Evolutionary conservation across 1,140 invertebrate genomes (phyloP), one percentile per base, ranked within the genome.

Genomic region (Paraescarpia echinospica): DNA sequence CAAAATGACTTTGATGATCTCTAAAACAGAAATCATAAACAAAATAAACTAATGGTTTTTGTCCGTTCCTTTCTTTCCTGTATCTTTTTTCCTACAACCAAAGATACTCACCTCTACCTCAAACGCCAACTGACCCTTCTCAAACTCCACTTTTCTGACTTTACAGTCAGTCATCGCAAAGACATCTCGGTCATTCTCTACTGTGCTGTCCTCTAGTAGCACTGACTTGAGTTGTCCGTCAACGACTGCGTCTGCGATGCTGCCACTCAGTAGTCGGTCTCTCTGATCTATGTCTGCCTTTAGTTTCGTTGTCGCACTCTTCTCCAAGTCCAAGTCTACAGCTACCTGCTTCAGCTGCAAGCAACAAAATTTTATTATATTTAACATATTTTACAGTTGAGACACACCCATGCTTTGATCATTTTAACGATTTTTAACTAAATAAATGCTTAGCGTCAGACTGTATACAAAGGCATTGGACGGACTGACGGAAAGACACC

Each of bases 271-370:
- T 33, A 89, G 51, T 8, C 9, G 33, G 51, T 89, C 88, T 22
- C 92, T 33, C 33, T 48, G 33, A 18, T 48, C 34, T 22, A 94
- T 34, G 91, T 94, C 93, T 35, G 91, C 91, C 51, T 94, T 93
- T 33, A 94, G 92, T 33, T 94, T 92, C 12, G 92, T 91, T 88
- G 91, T 77, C 33, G 92, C 92, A 89, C 94, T 93, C 41, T 92
- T 94, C 88, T 93, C 91, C 31, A 93, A 92, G 31, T 93, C 94
- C 33, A 95, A 35, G 59, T 95, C 94, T 51, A 89, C 91, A 88
- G 94, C 91, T 22, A 93, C 41, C 4, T 94, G 93, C 35, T 94
- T 94, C 33, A 94, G 91, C 94, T 95, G 91, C 59, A 92, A 93
- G 18, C 41, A 41, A 41, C 41, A 41, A 12, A 4, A 12, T 41